phyloP scores from a whole-genome alignment of 1,140 invertebrate genomes.

The Lepidurus arcticus region DNA sequence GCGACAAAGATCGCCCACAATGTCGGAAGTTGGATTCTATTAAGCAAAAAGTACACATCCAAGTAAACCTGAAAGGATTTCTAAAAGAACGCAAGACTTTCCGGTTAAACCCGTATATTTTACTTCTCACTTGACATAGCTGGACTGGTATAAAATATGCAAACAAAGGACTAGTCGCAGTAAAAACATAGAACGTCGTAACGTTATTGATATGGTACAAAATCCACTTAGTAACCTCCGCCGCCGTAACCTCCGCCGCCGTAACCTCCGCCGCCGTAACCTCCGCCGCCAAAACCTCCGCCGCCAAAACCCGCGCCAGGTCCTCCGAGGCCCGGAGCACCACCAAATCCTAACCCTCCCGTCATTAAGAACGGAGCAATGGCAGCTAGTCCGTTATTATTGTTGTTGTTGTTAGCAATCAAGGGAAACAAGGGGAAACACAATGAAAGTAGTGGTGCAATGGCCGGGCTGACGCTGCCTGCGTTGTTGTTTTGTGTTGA shows the following conservation, averaged over 20 bases:
- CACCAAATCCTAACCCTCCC: background rate
- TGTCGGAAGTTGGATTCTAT: too few species aligned
- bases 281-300: too few species aligned
- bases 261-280: background rate
- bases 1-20: too few species aligned
- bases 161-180: background rate
- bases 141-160: background rate
- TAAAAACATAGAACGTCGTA: background rate
- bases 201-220: background rate
- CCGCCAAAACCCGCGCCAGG: background rate
- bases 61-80: too few species aligned
- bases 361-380: background rate
- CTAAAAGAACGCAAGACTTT: too few species aligned
- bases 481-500: background rate
- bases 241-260: background rate
- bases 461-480: background rate
- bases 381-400: background rate
- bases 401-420: background rate
- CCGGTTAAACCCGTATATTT: background rate
- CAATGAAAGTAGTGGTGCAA: background rate
- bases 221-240: background rate
- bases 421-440: slow-evolving; percentile 5
- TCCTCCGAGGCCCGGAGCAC: background rate
- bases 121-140: background rate
- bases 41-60: too few species aligned